Evolutionary conservation across 2,797 vertebrate species (phyloP), one percentile per base, ranked within the genome.

Genomic region (Neopelma chrysocephalum): DNA sequence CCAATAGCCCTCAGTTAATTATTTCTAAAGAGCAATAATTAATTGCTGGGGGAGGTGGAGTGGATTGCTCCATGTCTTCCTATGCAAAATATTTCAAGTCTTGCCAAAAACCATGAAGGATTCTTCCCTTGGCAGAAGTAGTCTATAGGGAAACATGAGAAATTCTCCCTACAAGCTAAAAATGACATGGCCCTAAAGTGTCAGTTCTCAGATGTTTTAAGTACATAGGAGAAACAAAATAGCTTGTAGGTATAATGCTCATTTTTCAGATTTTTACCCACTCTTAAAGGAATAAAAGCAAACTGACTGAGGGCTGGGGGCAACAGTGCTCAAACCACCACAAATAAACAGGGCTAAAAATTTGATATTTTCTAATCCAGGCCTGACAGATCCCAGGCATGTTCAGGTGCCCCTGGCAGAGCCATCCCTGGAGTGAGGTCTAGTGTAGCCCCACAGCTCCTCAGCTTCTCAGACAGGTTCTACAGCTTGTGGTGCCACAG

Each of bases 1-100:
- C 12, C 91, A 62, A 29, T 17, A 86, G 31, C 53, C 43, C 43
- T 8, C 11, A 34, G 96, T 96, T 96, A 97, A 97, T 97, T 93
- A 97, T 96, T 97, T 75, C 83, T 93, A 20, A 93, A 78, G 56
- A 80, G 40, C 21, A 83, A 26, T 84, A 87, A 94, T 75, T 84
- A 79, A 71, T 17, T 22, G n/a, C 34, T 77, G 66, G 62, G 45
- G 56, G 81, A 95, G 66, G 43, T 31, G 54, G 11, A 81, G 73
- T 18, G 65, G 38, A 85, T 80, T 69, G 64, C 47, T 84, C 69
- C 82, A 50, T 45, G 70, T 57, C 80, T 16, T 65, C 60, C 87
- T 51, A 32, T 6, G 29, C 38, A 61, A 66, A 23, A 79, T 10
- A 64, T 18, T 64, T 29, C 0, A 47, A 85, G 43, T 8, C 31